Evolutionary conservation across 2,888 invertebrate genomes (phyloP).

Genomic region (Phalera bucephala): DNA sequence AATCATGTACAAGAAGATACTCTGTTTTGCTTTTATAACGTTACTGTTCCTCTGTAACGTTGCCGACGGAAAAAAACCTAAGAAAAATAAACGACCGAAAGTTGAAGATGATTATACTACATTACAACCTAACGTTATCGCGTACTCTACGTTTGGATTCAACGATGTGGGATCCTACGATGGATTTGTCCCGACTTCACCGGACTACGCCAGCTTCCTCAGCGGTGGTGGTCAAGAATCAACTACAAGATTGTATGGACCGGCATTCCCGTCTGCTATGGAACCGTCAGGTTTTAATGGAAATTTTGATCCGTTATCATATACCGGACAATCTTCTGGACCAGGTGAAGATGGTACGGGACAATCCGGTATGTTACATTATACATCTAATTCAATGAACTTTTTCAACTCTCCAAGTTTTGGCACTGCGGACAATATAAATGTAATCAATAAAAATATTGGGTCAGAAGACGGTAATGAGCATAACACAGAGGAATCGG

Average conservation of each 20-base stretch:
- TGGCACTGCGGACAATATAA: slow-evolving; percentile 28
- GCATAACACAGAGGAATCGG: slow-evolving; percentile 39
- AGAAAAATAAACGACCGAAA: slow-evolving; percentile 54
- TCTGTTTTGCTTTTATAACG: slow-evolving; percentile 50
- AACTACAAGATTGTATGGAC: slow-evolving; percentile 60
- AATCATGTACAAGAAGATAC: slow-evolving; percentile 60
- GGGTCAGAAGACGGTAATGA: slow-evolving; percentile 37
- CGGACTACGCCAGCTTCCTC: slow-evolving; percentile 61
- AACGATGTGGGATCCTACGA: slow-evolving; percentile 70
- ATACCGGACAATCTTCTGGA: slow-evolving; percentile 42
- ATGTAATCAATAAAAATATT: slow-evolving; percentile 37
- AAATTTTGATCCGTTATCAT: slow-evolving; percentile 44
- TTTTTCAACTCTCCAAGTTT: slow-evolving; percentile 51
- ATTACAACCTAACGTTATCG: slow-evolving; percentile 68
- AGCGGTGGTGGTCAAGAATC: slow-evolving; percentile 55
- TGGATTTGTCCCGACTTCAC: slow-evolving; percentile 70
- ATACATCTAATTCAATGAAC: slow-evolving; percentile 48
- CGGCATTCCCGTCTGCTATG: slow-evolving; percentile 66
- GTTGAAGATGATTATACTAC: slow-evolving; percentile 55
- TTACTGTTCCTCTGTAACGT: slow-evolving; percentile 39
- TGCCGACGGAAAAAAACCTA: slow-evolving; percentile 55
- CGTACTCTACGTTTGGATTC: slow-evolving; percentile 74
- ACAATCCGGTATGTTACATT: slow-evolving; percentile 53
- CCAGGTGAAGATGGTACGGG: slow-evolving; percentile 40
- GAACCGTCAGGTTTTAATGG: slow-evolving; percentile 54